Evolutionary conservation across 1,140 invertebrate species (phyloP).

Genomic region (Maconellicoccus hirsutus): DNA sequence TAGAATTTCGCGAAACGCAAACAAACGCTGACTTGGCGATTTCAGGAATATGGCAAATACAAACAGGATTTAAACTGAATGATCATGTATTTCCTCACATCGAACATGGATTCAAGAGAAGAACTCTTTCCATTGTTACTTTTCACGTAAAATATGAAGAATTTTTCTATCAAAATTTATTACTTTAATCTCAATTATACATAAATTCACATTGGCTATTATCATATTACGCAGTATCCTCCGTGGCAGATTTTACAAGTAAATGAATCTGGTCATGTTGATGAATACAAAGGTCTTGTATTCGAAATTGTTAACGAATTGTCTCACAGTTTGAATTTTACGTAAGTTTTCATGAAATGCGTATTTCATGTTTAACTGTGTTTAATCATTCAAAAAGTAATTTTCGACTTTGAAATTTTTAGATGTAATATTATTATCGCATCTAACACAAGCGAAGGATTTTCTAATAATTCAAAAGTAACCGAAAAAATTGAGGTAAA

Average conservation of each 20-base stretch:
- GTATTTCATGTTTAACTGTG: no score
- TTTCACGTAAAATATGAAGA: conserved; percentile 53
- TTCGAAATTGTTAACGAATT: conserved; percentile 70
- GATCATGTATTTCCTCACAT: conserved; percentile 70
- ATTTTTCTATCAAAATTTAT: conserved; percentile 18
- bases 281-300: conserved; percentile 52
- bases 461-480: conserved; percentile 27
- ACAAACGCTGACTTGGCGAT: conserved; percentile 38
- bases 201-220: conserved; percentile 11
- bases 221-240: conserved; percentile 50
- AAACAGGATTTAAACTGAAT: conserved; percentile 48
- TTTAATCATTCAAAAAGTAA: no score
- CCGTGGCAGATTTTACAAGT: conserved; percentile 63
- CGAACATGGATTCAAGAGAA: conserved; percentile 61
- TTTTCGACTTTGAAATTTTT: no score
- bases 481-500: conserved; percentile 23
- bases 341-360: conserved; percentile 37
- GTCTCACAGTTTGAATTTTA: conserved; percentile 69
- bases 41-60: conserved; percentile 59
- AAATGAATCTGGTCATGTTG: conserved; percentile 42
- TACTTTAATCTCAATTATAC: no score
- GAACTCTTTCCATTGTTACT: conserved; percentile 50
- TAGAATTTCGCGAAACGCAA: conserved; percentile 28
- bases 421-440: conserved; percentile 38
- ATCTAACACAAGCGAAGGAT: conserved; percentile 28